Evolutionary conservation across 2,113 vertebrate genomes (phyloP).

Genomic region (Chascanopsetta lugubris): DNA sequence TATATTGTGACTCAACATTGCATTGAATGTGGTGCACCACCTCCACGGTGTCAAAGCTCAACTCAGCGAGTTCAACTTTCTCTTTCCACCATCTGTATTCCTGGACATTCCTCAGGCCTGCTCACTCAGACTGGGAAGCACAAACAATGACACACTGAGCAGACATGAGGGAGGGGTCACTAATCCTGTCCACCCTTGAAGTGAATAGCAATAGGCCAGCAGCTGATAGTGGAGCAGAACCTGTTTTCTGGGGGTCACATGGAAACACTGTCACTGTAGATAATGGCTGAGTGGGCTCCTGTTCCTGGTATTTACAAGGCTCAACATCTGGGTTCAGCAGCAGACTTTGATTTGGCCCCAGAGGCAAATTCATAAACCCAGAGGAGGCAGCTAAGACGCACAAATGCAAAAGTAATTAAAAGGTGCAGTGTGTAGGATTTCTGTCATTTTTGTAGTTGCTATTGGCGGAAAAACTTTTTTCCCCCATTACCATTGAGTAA

Average conservation of each 20-base stretch:
- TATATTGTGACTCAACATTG: too few relatives aligned
- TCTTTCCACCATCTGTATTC: neutral
- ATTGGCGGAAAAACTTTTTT: too few relatives aligned
- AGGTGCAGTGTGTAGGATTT: too few relatives aligned
- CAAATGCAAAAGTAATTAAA: too few relatives aligned
- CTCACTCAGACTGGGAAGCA: conserved; percentile 15
- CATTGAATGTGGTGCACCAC: too few relatives aligned
- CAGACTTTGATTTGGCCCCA: neutral
- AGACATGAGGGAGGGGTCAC: neutral
- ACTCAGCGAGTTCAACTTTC: neutral
- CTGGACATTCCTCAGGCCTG: neutral
- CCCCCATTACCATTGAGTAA: too few relatives aligned
- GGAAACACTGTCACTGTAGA: neutral
- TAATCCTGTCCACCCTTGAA: neutral
- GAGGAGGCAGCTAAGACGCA: too few relatives aligned
- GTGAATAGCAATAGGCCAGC: neutral
- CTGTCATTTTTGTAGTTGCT: too few relatives aligned
- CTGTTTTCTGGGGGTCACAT: neutral
- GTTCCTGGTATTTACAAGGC: neutral
- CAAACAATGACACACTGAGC: conserved; percentile 10
- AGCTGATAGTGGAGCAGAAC: neutral
- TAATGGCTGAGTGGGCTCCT: neutral
- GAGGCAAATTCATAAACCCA: too few relatives aligned
- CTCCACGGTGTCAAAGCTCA: neutral
- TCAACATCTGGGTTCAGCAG: neutral